Conservation (phyloP, 2,797 vertebrate species). For the Cyprinella venusta region DNA sequence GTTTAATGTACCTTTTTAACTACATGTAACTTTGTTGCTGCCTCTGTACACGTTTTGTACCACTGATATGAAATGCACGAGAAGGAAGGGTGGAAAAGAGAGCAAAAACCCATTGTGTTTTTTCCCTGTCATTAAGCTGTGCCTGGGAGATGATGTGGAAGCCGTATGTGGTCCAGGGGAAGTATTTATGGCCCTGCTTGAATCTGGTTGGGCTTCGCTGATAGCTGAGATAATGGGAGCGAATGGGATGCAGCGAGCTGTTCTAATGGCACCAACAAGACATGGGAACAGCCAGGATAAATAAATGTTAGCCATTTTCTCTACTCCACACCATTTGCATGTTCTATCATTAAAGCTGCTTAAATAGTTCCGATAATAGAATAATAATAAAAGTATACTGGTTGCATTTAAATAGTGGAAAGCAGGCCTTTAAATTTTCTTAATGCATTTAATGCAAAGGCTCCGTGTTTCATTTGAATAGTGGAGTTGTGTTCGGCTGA, state of each 20-base stretch:
- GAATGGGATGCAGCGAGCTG: constrained; percentile 95
- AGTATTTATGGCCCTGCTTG: constrained; percentile 94
- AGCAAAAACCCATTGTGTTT: constrained; percentile 82
- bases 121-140: constrained; percentile 87
- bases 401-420: constrained; percentile 44
- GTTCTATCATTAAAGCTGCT: constrained; percentile 84
- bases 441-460: constrained; percentile 53
- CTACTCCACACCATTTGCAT: constrained; percentile 81
- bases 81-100: constrained; percentile 66
- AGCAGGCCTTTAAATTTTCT: constrained; percentile 55
- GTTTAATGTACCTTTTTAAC: constrained; percentile 83
- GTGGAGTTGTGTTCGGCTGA: constrained; percentile 62
- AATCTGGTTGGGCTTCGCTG: constrained; percentile 93
- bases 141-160: constrained; percentile 93
- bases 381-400: constrained; percentile 49
- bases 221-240: constrained; percentile 95
- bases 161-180: constrained; percentile 92
- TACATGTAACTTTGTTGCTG: constrained; percentile 68
- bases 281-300: constrained; percentile 95
- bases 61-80: constrained; percentile 59
- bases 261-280: constrained; percentile 94
- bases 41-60: constrained; percentile 51
- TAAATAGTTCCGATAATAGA: constrained; percentile 72
- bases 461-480: constrained; percentile 65
- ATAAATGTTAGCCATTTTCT: constrained; percentile 97